Conservation (phyloP, 2,888 invertebrate genomes). For the Heliconius ismenius region DNA sequence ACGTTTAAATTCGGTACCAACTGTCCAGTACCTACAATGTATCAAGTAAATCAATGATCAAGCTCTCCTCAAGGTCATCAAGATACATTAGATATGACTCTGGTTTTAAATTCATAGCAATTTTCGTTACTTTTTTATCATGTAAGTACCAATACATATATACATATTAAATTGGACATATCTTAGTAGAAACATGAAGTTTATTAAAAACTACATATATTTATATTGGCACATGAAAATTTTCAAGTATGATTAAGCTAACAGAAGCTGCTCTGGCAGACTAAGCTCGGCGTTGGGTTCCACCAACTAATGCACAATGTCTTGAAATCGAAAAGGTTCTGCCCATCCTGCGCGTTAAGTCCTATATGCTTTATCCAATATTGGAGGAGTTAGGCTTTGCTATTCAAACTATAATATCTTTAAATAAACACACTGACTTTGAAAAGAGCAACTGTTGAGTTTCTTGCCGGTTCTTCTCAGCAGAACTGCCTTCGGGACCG, state of each 20-base stretch:
- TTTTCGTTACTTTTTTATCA: background rate
- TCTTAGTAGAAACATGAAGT: background rate
- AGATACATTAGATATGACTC: slow-evolving; percentile 44
- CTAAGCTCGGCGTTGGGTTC: background rate
- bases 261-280: background rate
- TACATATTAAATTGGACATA: background rate
- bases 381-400: too few species aligned
- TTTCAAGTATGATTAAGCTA: background rate
- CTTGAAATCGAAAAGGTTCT: too few species aligned
- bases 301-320: background rate
- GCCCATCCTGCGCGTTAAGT: too few species aligned
- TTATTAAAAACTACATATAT: background rate
- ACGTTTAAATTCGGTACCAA: slow-evolving; percentile 2
- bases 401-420: too few species aligned
- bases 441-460: too few species aligned
- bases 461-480: too few species aligned
- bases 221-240: background rate
- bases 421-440: too few species aligned
- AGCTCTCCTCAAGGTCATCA: slow-evolving; percentile 49
- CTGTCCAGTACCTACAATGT: slow-evolving; percentile 8
- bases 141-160: background rate
- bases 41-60: slow-evolving; percentile 47
- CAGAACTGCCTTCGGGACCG: too few species aligned
- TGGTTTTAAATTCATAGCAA: slow-evolving; percentile 20
- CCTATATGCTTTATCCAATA: too few species aligned